A percentile compares a stretch with the other conserved stretches of the same genome.
These are phyloP conservation scores for Philypnodon macrostomus DNA, from an alignment of 2,797 vertebrate genomes.

Conservation along the genomic window DNA sequence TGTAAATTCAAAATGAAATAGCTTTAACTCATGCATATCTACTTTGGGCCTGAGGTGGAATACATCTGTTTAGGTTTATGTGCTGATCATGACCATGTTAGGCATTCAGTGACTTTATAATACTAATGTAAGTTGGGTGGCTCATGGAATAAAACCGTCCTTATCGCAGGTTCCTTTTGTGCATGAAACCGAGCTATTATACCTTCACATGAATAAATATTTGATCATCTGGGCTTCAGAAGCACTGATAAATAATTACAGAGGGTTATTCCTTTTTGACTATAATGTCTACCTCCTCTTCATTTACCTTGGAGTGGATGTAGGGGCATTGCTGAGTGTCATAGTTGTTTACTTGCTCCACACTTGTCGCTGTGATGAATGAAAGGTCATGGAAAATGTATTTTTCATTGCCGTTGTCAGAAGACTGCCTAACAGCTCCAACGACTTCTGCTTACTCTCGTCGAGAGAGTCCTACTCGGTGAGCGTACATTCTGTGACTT, in stretches of 20 bases:
- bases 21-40: no score
- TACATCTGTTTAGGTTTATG: no score
- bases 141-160: no score
- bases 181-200: neutral
- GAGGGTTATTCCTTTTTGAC: no score
- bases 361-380: slow-evolving; percentile 1
- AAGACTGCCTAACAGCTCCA: neutral
- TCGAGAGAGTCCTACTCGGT: neutral
- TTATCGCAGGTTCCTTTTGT: neutral
- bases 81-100: no score
- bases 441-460: neutral
- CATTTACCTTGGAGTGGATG: neutral
- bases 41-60: no score
- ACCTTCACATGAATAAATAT: slow-evolving; percentile 4
- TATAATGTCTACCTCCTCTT: neutral
- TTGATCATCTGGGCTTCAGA: neutral
- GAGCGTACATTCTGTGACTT: neutral
- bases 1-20: no score
- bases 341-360: neutral
- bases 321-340: neutral
- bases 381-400: neutral
- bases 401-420: neutral
- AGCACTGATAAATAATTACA: slow-evolving; percentile 6
- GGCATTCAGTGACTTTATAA: no score
- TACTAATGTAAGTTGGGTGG: no score